phyloP scores from a whole-genome alignment of 2,888 invertebrate species.

The Drosophila quinaria region DNA sequence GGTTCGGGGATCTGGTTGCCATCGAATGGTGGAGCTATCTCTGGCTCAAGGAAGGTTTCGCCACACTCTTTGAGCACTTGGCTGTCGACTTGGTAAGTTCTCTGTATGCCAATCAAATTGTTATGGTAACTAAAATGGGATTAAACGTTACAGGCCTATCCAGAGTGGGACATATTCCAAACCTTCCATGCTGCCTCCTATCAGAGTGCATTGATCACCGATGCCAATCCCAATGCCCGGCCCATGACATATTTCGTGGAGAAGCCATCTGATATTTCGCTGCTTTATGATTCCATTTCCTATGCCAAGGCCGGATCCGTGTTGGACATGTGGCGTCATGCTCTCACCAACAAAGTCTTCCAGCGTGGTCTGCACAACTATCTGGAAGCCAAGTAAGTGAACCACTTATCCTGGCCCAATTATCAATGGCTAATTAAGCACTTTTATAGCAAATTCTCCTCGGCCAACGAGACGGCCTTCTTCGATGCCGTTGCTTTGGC shows the following conservation, averaged over 20 bases:
- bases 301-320: conserved; percentile 94
- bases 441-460: conserved; percentile 62
- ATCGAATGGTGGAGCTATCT: conserved; percentile 90
- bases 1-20: conserved; percentile 92
- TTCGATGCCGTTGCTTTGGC: conserved; percentile 76
- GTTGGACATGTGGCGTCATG: conserved; percentile 83
- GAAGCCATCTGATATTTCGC: conserved; percentile 93
- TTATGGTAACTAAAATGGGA: background rate
- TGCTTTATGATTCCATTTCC: conserved; percentile 94
- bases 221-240: conserved; percentile 91
- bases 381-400: conserved; percentile 75
- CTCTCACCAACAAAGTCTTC: conserved; percentile 80
- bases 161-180: conserved; percentile 91
- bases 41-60: conserved; percentile 91
- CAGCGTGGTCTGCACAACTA: conserved; percentile 80
- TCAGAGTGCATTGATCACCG: conserved; percentile 90
- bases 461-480: conserved; percentile 76
- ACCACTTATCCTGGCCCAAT: background rate
- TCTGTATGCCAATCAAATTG: background rate
- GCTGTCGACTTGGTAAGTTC: conserved; percentile 75
- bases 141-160: conserved; percentile 85
- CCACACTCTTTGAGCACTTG: conserved; percentile 80
- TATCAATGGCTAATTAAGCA: background rate
- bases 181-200: conserved; percentile 91
- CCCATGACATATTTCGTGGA: conserved; percentile 93